Evolutionary conservation across 2,797 vertebrate species (phyloP).

Genomic region (Anguilla marmorata): DNA sequence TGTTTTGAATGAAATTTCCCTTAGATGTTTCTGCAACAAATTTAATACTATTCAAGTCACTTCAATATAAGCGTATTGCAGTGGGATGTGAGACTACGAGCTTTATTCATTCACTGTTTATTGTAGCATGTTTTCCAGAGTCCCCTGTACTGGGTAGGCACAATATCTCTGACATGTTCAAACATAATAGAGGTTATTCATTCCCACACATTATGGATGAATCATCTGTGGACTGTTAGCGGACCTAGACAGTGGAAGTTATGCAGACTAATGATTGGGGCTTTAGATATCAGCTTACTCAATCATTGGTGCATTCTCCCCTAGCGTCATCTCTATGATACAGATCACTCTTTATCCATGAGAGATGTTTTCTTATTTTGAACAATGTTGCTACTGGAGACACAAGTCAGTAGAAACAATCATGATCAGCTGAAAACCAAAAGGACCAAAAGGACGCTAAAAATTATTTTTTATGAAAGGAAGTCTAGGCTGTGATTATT

Average conservation of each 20-base stretch:
- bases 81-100: too few species aligned
- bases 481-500: too few species aligned
- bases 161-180: conserved; percentile 21
- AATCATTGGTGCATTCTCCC: not conserved
- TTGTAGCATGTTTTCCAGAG: not conserved
- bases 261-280: not conserved
- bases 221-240: not conserved
- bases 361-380: not conserved
- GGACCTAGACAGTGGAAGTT: not conserved
- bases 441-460: not conserved
- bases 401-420: not conserved
- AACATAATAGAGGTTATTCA: conserved; percentile 30
- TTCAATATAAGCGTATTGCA: too few species aligned
- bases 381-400: not conserved
- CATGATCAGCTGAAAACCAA: not conserved
- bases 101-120: not conserved
- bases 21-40: too few species aligned
- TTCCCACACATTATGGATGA: not conserved
- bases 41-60: too few species aligned
- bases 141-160: conserved; percentile 1
- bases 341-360: not conserved
- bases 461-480: not conserved
- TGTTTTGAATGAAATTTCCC: too few species aligned
- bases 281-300: not conserved
- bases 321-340: not conserved